Evolutionary conservation across 2,797 vertebrate species (phyloP), one percentile per base, ranked within the genome.

Genomic region (Macropus fuliginosus): DNA sequence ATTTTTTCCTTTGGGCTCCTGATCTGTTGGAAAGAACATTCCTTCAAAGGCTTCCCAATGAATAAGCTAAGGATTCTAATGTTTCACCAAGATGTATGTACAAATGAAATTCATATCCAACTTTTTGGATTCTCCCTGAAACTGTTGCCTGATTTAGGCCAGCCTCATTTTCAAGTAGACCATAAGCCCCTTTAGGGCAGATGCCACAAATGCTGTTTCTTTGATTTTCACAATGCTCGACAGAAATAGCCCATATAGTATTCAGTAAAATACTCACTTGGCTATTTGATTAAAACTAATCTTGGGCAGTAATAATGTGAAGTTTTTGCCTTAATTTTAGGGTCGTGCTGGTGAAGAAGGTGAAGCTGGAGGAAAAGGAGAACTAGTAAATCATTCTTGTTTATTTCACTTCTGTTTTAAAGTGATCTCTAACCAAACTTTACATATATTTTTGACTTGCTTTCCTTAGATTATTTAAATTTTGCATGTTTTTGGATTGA

Each of bases 341-440:
- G 99, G 99, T 95, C 96, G 52, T 29, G 98, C 99, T 98, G 99
- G 99, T 97, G 99, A 99, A 97, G 99, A 99, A 98, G 99, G 99
- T 97, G 99, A 99, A 98, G 96, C 99, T 97, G 99, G 99, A 98
- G 99, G 99, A 94, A 99, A 99, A 98, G 99, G 99, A 93, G 99
- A 99, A 62, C 95, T 98, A 96, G 99, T 99, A 99, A 99, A 99
- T 98, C 5, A 0, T 92, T 54, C 18, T 40, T 66, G 5, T 66
- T 94, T 92, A 93, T 95, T 2, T 87, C 4, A 96, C 96, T 95
- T 14, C 6, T 95, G 14, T 56, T 97, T 94, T 91, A 92, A 90
- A 56, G 28, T 56, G 27, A 92, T 2, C 0, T 55, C 50, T 96
- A 24, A 12, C 0, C 0, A 92, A 91, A 96, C 46, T 62, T 91